A percentile compares a stretch with the other conserved stretches of the same genome.
phyloP scores from a whole-genome alignment of 2,113 vertebrate genomes.

The Mobula hypostoma region DNA sequence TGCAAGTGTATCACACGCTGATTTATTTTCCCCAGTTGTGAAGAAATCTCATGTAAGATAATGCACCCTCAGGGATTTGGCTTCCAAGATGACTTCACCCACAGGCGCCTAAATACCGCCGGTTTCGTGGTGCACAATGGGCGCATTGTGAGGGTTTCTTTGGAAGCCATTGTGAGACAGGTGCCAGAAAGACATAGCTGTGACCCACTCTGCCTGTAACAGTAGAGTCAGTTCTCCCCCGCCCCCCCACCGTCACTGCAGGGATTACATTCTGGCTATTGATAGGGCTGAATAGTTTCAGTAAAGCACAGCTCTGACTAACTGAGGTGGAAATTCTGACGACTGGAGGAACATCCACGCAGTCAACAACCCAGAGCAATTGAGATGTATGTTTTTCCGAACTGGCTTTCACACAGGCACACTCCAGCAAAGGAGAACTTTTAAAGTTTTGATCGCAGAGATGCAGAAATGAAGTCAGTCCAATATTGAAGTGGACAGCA shows the following conservation, averaged over 20 bases:
- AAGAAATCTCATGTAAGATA: neutral
- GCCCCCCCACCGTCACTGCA: neutral
- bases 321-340: neutral
- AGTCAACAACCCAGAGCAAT: neutral
- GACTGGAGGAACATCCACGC: neutral
- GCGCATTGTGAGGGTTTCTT: neutral
- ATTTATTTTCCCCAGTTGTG: neutral
- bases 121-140: neutral
- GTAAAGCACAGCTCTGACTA: neutral
- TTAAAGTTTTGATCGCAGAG: neutral
- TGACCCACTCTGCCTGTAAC: neutral
- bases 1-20: neutral
- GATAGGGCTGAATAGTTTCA: neutral
- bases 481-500: neutral
- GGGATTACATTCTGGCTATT: neutral
- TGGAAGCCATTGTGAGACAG: neutral
- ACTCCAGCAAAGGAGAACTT: neutral
- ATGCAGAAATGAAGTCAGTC: neutral
- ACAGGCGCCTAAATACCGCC: neutral
- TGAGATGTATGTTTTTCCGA: neutral
- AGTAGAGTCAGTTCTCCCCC: neutral
- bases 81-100: conserved; percentile 20
- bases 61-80: neutral
- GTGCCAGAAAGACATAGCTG: neutral
- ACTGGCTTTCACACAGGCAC: neutral